Percentiles rank a stretch among this genome's conserved stretches.
These are phyloP conservation scores for Sitta europaea DNA, from an alignment of 2,113 vertebrate genomes.

Conservation along the genomic window DNA sequence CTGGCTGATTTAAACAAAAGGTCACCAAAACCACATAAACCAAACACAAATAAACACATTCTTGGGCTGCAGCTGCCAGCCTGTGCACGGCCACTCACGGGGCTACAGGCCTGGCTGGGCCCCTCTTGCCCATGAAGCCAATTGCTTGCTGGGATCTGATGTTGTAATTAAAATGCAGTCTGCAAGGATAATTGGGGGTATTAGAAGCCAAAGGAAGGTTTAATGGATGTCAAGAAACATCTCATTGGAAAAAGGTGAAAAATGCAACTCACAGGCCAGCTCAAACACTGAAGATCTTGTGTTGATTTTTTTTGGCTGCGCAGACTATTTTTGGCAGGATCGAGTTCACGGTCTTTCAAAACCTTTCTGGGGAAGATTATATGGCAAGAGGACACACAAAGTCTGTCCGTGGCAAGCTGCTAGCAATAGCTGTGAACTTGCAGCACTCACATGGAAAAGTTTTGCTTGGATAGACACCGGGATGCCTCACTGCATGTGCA, in stretches of 20 bases:
- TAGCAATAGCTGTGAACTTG: constrained; percentile 21
- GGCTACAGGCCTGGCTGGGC: background rate
- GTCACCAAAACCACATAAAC: constrained; percentile 52
- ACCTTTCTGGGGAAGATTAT: constrained; percentile 4
- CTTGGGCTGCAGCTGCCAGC: background rate
- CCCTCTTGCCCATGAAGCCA: background rate
- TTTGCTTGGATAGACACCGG: background rate
- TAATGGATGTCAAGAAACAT: constrained; percentile 5
- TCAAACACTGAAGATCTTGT: background rate
- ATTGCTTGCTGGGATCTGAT: background rate
- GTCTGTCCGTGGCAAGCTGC: background rate
- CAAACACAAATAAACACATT: constrained; percentile 44
- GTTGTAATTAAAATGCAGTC: background rate
- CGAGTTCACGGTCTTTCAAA: constrained; percentile 10
- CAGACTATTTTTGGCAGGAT: constrained; percentile 26
- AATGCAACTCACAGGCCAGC: background rate
- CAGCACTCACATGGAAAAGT: background rate
- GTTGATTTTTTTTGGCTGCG: constrained; percentile 36
- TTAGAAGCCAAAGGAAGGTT: background rate
- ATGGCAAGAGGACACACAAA: background rate
- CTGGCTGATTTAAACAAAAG: constrained; percentile 40
- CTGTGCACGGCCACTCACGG: background rate
- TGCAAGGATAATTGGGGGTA: background rate
- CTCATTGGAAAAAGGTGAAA: constrained; percentile 39
- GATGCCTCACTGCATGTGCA: background rate